Evolutionary conservation across 2,888 invertebrate species (phyloP).

Genomic region (Cephus sareptanus): DNA sequence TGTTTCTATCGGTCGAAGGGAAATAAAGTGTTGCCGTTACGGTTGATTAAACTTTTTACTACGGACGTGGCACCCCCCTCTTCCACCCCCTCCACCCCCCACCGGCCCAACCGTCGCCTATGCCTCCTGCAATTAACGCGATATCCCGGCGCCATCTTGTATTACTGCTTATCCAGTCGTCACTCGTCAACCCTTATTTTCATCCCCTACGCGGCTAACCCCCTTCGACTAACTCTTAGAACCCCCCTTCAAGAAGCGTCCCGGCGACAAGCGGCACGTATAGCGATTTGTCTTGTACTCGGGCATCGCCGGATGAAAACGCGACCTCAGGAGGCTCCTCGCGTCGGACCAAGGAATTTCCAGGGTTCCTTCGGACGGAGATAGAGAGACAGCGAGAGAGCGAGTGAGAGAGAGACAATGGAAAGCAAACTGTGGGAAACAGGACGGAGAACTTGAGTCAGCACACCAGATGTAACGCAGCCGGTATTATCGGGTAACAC

Average conservation of each 20-base stretch:
- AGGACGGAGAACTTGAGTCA: slow-evolving; percentile 35
- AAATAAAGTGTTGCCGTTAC: slow-evolving; percentile 43
- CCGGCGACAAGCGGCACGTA: neutral
- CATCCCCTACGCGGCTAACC: neutral
- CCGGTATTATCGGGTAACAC: slow-evolving; percentile 42
- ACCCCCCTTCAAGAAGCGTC: neutral
- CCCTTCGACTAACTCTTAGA: neutral
- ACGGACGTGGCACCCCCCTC: neutral
- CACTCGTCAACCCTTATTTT: neutral
- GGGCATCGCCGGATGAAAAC: neutral
- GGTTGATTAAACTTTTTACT: slow-evolving; percentile 54
- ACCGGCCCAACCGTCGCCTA: neutral
- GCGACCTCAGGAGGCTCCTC: neutral
- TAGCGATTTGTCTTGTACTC: neutral
- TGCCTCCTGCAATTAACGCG: slow-evolving; percentile 44
- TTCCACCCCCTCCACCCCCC: too few relatives aligned
- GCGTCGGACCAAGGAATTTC: neutral
- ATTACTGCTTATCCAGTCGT: neutral
- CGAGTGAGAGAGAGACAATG: slow-evolving; percentile 10
- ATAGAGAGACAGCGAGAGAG: neutral
- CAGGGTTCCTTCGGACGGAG: neutral
- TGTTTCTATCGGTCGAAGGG: slow-evolving; percentile 32
- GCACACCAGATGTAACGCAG: slow-evolving; percentile 49
- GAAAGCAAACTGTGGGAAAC: slow-evolving; percentile 1
- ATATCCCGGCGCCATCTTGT: slow-evolving; percentile 18